phyloP scores from a whole-genome alignment of 2,888 invertebrate species.

The Latrodectus hesperus region DNA sequence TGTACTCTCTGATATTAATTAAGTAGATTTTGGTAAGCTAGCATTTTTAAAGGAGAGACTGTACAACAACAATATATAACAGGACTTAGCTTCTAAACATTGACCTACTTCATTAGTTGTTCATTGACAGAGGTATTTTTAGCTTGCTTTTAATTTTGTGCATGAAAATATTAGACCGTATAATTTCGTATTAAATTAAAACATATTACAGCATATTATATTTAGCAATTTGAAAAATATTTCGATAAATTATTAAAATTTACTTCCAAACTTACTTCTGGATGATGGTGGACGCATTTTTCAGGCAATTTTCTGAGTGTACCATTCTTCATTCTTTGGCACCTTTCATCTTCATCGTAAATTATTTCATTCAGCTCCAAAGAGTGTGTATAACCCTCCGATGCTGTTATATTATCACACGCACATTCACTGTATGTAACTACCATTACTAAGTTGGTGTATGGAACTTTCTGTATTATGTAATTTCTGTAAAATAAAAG shows the following conservation, averaged over 20 bases:
- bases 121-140: no score
- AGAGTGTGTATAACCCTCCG: slow-evolving; percentile 35
- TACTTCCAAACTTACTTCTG: slow-evolving; percentile 67
- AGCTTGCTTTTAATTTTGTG: no score
- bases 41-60: no score
- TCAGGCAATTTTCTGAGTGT: slow-evolving; percentile 69
- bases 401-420: slow-evolving; percentile 54
- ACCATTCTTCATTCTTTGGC: slow-evolving; percentile 66
- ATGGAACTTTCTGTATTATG: slow-evolving; percentile 70
- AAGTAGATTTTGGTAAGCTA: no score
- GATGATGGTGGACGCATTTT: slow-evolving; percentile 70
- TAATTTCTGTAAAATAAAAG: slow-evolving; percentile 57
- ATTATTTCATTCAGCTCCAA: slow-evolving; percentile 70
- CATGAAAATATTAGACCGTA: no score
- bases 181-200: no score
- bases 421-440: slow-evolving; percentile 69
- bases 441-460: slow-evolving; percentile 71
- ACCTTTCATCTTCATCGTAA: slow-evolving; percentile 64
- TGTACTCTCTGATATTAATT: no score
- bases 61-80: no score
- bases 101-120: no score
- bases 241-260: neutral
- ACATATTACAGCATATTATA: no score
- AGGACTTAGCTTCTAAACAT: no score
- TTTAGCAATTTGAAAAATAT: no score